phyloP scores from a whole-genome alignment of 2,113 vertebrate species.

The Brienomyrus brachyistius region DNA sequence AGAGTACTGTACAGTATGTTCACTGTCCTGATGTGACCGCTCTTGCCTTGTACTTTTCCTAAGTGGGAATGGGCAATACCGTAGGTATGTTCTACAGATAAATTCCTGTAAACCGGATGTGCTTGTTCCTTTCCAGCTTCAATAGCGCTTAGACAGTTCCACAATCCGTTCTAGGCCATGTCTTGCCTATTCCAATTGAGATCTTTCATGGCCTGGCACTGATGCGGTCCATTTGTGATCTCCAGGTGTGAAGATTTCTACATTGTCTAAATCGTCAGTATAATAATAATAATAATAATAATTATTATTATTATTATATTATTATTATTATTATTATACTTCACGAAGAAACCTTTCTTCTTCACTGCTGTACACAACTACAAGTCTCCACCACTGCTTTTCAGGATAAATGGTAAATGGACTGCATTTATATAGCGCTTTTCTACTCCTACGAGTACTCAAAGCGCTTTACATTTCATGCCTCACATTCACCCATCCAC shows the following conservation, averaged over 20 bases:
- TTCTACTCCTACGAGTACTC: too few relatives aligned
- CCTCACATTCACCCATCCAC: too few relatives aligned
- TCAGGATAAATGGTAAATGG: neutral
- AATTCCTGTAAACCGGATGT: neutral
- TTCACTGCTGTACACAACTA: neutral
- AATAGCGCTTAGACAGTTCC: neutral
- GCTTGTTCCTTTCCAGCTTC: neutral
- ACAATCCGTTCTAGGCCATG: neutral
- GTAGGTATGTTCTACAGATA: neutral
- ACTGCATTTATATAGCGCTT: too few relatives aligned
- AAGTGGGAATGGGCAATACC: neutral
- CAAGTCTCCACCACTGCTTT: neutral
- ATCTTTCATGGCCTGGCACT: neutral
- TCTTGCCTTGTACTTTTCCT: neutral
- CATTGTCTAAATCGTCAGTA: neutral
- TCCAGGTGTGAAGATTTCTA: neutral
- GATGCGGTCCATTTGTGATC: neutral
- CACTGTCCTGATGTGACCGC: neutral
- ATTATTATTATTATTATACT: neutral
- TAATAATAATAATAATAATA: too few relatives aligned
- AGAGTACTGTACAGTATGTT: neutral
- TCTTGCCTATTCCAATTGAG: neutral
- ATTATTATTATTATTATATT: too few relatives aligned
- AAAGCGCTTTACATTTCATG: too few relatives aligned
- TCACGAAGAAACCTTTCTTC: neutral